Percentiles rank a stretch among this genome's conserved stretches.
Evolutionary conservation across 2,797 vertebrate genomes (phyloP).

Genomic region (Pipistrellus nathusii): DNA sequence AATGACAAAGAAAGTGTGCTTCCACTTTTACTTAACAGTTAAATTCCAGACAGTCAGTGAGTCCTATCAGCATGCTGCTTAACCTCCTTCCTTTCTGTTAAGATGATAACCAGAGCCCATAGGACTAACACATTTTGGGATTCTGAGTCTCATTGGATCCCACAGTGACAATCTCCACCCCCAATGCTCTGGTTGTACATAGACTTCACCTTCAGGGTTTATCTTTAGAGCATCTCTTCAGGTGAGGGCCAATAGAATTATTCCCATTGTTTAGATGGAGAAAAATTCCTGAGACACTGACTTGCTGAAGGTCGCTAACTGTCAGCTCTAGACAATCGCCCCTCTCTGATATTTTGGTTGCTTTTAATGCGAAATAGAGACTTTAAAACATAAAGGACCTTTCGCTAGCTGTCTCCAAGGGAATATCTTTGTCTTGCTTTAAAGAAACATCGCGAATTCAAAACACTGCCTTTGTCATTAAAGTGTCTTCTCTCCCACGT

Average conservation of each 20-base stretch:
- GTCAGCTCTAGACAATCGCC: not conserved
- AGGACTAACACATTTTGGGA: not conserved
- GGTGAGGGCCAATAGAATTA: not conserved
- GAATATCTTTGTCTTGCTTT: not conserved
- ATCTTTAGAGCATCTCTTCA: not conserved
- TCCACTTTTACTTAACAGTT: not conserved
- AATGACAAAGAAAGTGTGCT: not conserved
- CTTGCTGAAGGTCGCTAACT: not conserved
- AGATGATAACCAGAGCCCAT: not conserved
- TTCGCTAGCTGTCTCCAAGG: not conserved
- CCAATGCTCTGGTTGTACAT: not conserved
- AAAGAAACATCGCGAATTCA: not conserved
- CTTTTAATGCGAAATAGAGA: not conserved
- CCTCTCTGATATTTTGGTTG: not conserved
- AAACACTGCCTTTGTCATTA: not conserved
- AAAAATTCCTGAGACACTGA: conserved; percentile 20
- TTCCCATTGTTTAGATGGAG: not conserved
- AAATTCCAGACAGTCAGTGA: not conserved
- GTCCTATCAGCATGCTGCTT: not conserved
- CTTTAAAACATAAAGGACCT: not conserved
- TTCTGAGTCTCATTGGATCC: not conserved
- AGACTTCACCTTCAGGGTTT: not conserved
- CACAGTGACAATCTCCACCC: not conserved
- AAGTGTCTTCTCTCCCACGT: not conserved
- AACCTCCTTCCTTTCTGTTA: not conserved